These are phyloP conservation scores for Jordanella pulchra DNA, from an alignment of 2,797 vertebrate genomes.

Conservation along the genomic window DNA sequence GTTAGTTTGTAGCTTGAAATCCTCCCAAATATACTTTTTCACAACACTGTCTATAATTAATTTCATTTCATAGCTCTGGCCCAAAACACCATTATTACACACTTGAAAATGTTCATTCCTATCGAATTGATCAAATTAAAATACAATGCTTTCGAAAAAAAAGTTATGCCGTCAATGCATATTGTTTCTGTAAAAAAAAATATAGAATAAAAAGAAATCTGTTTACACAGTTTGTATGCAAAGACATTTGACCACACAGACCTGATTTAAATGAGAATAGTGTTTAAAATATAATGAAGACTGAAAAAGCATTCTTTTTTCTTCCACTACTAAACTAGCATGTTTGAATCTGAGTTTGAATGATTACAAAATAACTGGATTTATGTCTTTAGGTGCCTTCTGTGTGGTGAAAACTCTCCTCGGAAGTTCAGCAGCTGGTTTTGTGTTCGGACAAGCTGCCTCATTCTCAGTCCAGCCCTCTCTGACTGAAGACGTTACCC, in stretches of 20 bases:
- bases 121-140: background rate
- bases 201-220: background rate
- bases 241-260: background rate
- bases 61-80: background rate
- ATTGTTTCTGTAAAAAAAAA: background rate
- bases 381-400: constrained; percentile 39
- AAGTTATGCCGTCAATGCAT: background rate
- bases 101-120: background rate
- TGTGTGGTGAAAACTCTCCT: constrained; percentile 20
- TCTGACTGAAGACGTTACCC: constrained; percentile 36
- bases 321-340: background rate
- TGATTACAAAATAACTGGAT: background rate
- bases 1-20: too few relatives aligned
- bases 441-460: constrained; percentile 60
- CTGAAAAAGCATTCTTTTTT: background rate
- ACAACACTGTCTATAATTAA: background rate
- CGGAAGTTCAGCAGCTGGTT: constrained; percentile 48
- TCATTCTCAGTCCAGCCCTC: constrained; percentile 47
- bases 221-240: background rate
- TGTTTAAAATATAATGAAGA: background rate
- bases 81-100: background rate
- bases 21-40: background rate
- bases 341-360: background rate
- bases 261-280: background rate
- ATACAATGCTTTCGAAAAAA: background rate